A percentile compares a stretch with the other conserved stretches of the same genome.
Evolutionary conservation across 2,113 vertebrate genomes (phyloP).

Genomic region (Perca schrenkii): DNA sequence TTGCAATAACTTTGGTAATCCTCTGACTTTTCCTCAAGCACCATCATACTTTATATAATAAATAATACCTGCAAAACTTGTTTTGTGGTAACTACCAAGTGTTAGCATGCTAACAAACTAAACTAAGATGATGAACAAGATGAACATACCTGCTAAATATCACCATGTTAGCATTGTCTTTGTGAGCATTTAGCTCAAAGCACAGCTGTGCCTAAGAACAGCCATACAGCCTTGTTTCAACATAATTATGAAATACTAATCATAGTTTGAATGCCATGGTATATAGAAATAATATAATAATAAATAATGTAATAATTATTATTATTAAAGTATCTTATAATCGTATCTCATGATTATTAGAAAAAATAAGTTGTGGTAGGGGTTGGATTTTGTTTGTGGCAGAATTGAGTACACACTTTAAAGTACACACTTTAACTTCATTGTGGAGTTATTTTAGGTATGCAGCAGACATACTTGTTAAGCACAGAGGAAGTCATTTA

Average conservation of each 20-base stretch:
- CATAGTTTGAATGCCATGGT: too few species aligned
- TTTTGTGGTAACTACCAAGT: neutral
- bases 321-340: too few species aligned
- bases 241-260: neutral
- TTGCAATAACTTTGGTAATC: neutral
- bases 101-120: neutral
- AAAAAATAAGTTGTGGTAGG: too few species aligned
- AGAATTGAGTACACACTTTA: too few species aligned
- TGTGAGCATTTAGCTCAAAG: neutral
- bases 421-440: too few species aligned
- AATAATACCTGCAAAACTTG: neutral
- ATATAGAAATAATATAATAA: too few species aligned
- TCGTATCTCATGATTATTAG: too few species aligned
- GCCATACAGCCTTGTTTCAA: neutral
- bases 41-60: too few species aligned
- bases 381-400: too few species aligned
- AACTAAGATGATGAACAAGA: neutral
- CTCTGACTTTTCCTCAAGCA: too few species aligned
- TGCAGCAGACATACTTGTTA: neutral
- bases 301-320: too few species aligned
- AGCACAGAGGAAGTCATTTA: slow-evolving; percentile 29
- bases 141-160: neutral
- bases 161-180: neutral
- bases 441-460: neutral
- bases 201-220: neutral